Base-by-base conservation (phyloP, 2,113 vertebrate genomes). In the Aptenodytes forsteri region DNA sequence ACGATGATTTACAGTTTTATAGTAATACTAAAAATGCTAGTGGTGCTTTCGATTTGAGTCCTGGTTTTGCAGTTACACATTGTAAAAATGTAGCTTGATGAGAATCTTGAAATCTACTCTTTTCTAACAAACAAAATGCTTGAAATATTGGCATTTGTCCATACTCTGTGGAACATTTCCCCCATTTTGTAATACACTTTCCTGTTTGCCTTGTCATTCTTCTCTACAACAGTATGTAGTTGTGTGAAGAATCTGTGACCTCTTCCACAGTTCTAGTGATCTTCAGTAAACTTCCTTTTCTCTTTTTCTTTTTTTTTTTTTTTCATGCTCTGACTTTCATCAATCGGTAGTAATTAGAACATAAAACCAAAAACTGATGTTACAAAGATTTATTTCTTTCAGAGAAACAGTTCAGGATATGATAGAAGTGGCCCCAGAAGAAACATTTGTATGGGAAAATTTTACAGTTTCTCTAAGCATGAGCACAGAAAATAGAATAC, bases 1-100 rank as follows among this genome's bases (percentile, higher is more conserved):
- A 17, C 0, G 0, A 13, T 67, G 16, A 47, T 34, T 70, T 50
- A 27, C 22, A 49, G 11, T 76, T 87, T 65, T 42, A 5, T 30
- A 71, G 22, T 67, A 61, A 44, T 3, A 13, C 9, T 72, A 13
- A 82, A 89, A 89, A 50, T 38, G 23, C 36, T 75, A 15, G 3
- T 64, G 8, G 22, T 61, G 42, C 29, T 95, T 73, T 27, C n/a
- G 44, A 62, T 67, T 66, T 66, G 47, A 75, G 22, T 62, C 7
- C 2, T 59, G 36, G 5, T 67, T 84, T 92, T 82, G 36, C 47
- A 89, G 29, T 75, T 89, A 34, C 2, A 5, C 26, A 16, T 2
- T 78, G 26, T 78, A 58, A 71, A 92, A 92, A 55, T 38, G 17
- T 40, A 75, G 25, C 10, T 61, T 70, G 25, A 18, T 78, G 22